phyloP scores from a whole-genome alignment of 2,113 vertebrate species.

The Pelodiscus sinensis region DNA sequence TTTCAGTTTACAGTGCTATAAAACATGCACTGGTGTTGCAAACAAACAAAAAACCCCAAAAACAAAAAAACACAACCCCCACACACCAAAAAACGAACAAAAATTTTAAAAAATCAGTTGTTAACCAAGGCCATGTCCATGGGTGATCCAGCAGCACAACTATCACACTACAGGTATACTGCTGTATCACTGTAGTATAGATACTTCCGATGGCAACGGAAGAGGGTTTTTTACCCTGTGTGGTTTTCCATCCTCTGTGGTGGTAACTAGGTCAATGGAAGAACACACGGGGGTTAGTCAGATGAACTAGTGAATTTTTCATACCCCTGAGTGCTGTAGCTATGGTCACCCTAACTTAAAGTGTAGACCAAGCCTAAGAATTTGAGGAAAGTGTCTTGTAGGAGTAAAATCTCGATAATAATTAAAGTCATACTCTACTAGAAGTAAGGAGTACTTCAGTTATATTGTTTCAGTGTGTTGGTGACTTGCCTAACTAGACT shows the following conservation, averaged over 20 bases:
- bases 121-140: neutral
- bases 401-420: neutral
- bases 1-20: neutral
- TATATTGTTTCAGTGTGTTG: neutral
- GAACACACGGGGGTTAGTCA: neutral
- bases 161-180: neutral
- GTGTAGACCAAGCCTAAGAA: neutral
- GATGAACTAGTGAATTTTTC: neutral
- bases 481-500: too few relatives aligned
- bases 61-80: too few relatives aligned
- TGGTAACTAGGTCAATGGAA: neutral
- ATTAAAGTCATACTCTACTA: neutral
- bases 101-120: too few relatives aligned
- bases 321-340: neutral
- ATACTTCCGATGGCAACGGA: neutral
- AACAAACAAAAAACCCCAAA: neutral
- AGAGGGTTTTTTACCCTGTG: neutral
- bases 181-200: neutral
- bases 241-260: too few relatives aligned
- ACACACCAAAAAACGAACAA: too few relatives aligned
- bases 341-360: neutral
- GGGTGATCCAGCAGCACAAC: neutral
- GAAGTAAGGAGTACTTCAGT: neutral
- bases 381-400: neutral
- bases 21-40: neutral